A percentile compares a stretch with the other conserved stretches of the same genome.
These are phyloP conservation scores for Drosophila athabasca DNA, from an alignment of 1,140 invertebrate genomes.

Conservation along the genomic window DNA sequence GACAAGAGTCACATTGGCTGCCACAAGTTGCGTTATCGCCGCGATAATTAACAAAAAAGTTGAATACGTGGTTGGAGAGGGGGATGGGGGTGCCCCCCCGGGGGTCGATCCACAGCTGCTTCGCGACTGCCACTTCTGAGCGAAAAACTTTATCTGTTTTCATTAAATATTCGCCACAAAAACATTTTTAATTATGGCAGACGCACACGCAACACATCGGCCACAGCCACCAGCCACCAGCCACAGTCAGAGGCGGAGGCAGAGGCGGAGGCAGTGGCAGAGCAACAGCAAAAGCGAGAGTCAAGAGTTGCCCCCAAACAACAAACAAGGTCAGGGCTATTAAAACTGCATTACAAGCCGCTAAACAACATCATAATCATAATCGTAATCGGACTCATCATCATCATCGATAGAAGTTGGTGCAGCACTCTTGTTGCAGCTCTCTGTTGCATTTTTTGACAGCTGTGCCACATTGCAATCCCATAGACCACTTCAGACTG, in stretches of 20 bases:
- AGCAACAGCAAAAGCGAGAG: conserved; percentile 22
- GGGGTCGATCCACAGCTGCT: conserved; percentile 33
- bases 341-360: conserved; percentile 53
- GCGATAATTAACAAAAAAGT: conserved; percentile 61
- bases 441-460: conserved; percentile 39
- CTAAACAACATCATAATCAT: no score
- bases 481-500: not conserved
- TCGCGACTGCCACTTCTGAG: not conserved
- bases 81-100: conserved; percentile 1
- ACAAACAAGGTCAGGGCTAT: conserved; percentile 69
- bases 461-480: conserved; percentile 56
- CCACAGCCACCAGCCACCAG: conserved; percentile 11
- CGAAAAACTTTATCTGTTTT: conserved; percentile 44
- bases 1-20: conserved; percentile 12
- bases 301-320: conserved; percentile 15
- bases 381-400: no score
- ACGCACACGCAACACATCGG: conserved; percentile 48
- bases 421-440: conserved; percentile 17
- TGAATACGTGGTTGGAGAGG: conserved; percentile 31
- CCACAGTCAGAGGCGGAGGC: no score
- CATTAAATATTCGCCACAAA: conserved; percentile 66
- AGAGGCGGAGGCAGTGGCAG: no score
- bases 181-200: conserved; percentile 70
- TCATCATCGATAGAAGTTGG: conserved; percentile 34
- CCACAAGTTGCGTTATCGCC: conserved; percentile 60